Evolutionary conservation across 2,797 vertebrate species (phyloP), one percentile per base, ranked within the genome.

Genomic region (Discoglossus pictus): DNA sequence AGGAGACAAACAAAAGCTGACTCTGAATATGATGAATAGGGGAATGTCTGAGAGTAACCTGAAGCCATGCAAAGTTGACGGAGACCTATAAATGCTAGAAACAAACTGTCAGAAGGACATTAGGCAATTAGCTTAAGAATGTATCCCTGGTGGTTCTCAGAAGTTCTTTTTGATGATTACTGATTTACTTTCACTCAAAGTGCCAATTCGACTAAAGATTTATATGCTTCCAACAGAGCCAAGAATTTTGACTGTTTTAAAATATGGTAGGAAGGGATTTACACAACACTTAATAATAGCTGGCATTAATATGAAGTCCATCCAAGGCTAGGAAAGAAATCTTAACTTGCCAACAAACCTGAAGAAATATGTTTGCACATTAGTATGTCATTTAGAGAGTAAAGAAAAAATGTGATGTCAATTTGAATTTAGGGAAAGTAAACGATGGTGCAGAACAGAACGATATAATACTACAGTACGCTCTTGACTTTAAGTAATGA

Each of bases 1-100:
- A 63, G 18, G 56, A 74, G 66, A 73, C 16, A 72, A 74, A 68
- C 16, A 1, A 34, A 53, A 60, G 17, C 27, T 55, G 27, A 59
- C 16, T 62, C 35, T 34, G 25, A 48, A 61, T 34, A 11, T 40
- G 42, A 75, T 66, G 8, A 66, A 10, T n/a, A 73, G 10, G 10
- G 66, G 24, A 72, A 16, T 10, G 48, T 68, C 65, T 64, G 59
- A 66, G 11, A 66, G 10, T 44, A 69, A 68, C 23, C 6, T 47
- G 56, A 68, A 71, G 34, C 3, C 47, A 47, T 21, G 48, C 4
- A 34, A 36, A 44, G 0, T 1, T 38, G 9, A 8, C 2, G 31
- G 2, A 43, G 58, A 25, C 60, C 74, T 60, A 52, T 59, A 67
- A 23, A 21, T 1, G 0, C 2, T 24, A 60, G 53, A 40, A 73